phyloP scores from a whole-genome alignment of 2,888 invertebrate genomes.

The Lasioglossum pauxillum region DNA sequence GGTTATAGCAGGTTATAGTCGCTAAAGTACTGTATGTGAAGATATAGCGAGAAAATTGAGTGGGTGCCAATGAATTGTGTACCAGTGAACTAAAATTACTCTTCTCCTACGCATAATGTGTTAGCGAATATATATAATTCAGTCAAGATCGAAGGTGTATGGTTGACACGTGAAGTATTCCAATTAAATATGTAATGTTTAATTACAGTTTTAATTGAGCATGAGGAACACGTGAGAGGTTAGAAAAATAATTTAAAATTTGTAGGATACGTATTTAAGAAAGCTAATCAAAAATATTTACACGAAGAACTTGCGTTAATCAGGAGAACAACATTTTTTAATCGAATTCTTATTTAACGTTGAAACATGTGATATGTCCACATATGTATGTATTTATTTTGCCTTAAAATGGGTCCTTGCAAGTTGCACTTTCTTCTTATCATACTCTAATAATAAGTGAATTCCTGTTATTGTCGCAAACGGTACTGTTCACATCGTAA shows the following conservation, averaged over 20 bases:
- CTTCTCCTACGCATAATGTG: background rate
- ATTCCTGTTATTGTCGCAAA: background rate
- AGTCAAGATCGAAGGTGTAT: conserved; percentile 37
- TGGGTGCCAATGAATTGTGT: conserved; percentile 23
- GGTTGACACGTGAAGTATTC: background rate
- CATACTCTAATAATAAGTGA: background rate
- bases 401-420: background rate
- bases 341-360: background rate
- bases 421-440: background rate
- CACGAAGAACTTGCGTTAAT: background rate
- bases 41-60: background rate
- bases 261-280: background rate
- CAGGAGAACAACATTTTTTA: background rate
- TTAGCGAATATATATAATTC: conserved; percentile 24
- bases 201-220: background rate
- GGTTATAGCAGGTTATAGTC: conserved; percentile 11
- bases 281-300: conserved; percentile 5
- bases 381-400: background rate
- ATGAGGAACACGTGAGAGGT: conserved; percentile 30
- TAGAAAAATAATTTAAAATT: conserved; percentile 23
- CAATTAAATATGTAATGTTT: background rate
- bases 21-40: background rate
- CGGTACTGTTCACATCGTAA: background rate
- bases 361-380: background rate
- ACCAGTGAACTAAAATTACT: conserved; percentile 27